Evolutionary conservation across 2,888 invertebrate genomes (phyloP).

Genomic region (Drosophila algonquin): DNA sequence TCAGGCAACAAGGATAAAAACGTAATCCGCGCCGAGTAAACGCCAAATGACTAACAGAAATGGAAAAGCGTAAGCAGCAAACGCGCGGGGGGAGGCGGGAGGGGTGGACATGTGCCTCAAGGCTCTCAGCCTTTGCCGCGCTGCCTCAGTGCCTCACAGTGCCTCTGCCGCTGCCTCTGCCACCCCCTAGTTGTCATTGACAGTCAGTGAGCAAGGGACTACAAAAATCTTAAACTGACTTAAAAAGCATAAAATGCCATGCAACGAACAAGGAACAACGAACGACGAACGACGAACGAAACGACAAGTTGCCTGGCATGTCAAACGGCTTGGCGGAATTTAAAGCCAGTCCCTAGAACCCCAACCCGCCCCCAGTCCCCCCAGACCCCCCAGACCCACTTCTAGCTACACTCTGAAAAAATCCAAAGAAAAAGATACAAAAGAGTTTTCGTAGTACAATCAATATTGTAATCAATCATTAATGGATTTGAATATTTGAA

Average conservation of each 20-base stretch:
- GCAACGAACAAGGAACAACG: slow-evolving; percentile 31
- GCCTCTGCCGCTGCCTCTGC: neutral
- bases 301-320: slow-evolving; percentile 51
- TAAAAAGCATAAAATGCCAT: slow-evolving; percentile 68
- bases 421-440: neutral
- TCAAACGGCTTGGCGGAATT: slow-evolving; percentile 63
- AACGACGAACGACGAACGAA: slow-evolving; percentile 30
- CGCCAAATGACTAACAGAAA: slow-evolving; percentile 72
- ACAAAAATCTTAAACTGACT: slow-evolving; percentile 74
- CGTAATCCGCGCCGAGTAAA: slow-evolving; percentile 68
- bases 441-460: neutral
- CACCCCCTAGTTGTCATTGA: slow-evolving; percentile 51
- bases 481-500: neutral
- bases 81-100: neutral
- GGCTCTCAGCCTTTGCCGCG: slow-evolving; percentile 11
- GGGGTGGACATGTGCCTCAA: slow-evolving; percentile 7
- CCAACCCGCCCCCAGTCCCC: neutral
- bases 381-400: neutral
- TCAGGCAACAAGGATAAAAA: slow-evolving; percentile 72
- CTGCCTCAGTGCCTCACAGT: neutral
- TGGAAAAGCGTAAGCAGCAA: slow-evolving; percentile 40
- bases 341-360: slow-evolving; percentile 50
- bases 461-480: neutral
- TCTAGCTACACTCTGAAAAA: neutral
- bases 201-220: slow-evolving; percentile 59